Evolutionary conservation across 2,888 invertebrate species (phyloP), one percentile per base, ranked within the genome.

Genomic region (Dynastes maya): DNA sequence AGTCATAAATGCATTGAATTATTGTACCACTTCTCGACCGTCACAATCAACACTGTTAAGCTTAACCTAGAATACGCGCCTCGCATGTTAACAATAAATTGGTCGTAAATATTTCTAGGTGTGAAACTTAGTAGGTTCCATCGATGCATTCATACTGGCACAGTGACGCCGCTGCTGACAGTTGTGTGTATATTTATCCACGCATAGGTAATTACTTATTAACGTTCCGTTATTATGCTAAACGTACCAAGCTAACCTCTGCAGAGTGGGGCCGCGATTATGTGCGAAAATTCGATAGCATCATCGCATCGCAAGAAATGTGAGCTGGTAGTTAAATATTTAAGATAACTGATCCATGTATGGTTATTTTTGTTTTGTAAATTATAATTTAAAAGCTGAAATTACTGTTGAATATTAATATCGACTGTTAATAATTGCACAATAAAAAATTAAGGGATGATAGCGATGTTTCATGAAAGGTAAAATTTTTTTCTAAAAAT

Each of bases 61-160:
- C 29, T 63, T 82, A 82, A 82, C 83, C 82, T 79, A 83, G 67
- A 82, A 83, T 82, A 82, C 82, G 80, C 79, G 83, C 61, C 45
- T 53, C 61, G 82, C 80, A 82, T 82, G 76, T 40, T 58, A 75
- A 68, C 78, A 81, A 76, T 78, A 58, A 61, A 77, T 71, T 72
- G n/a, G 40, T 40, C 22, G 53, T 71, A 70, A 45, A 45, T 22
- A 22, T 13, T 53, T 64, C 51, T 77, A 77, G 63, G 71, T 77
- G 77, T 71, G 40, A 77, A 71, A 71, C 27, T 77, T 63, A 64
- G 32, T 71, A 64, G 71, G 27, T 51, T 77, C 29, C 51, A 29
- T 65, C 32, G 27, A 29, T 27, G 55, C 65, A 67, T 65, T 76
- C 45, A 45, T 40, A 55, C 53, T 65, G 11, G 16, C 16, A n/a